phyloP scores from a whole-genome alignment of 2,113 vertebrate species.

The Typhlomys cinereus region DNA sequence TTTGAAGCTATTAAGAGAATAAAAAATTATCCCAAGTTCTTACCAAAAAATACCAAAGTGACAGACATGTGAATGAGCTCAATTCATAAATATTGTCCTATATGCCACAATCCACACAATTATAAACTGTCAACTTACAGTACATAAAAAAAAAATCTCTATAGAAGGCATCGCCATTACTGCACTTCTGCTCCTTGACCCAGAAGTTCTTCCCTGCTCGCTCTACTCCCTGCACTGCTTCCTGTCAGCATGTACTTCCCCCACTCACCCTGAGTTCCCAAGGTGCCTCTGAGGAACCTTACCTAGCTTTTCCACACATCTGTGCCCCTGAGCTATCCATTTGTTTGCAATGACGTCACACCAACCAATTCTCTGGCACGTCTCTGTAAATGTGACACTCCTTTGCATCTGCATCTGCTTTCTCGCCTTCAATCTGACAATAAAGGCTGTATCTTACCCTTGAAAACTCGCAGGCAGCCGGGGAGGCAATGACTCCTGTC shows the following conservation, averaged over 20 bases:
- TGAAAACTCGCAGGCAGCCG: neutral
- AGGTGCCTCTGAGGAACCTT: too few species aligned
- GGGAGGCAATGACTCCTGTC: neutral
- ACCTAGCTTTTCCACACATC: too few species aligned
- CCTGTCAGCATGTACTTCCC: neutral
- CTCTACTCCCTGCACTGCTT: too few species aligned
- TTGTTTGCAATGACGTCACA: neutral
- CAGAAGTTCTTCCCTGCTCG: too few species aligned
- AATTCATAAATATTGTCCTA: neutral
- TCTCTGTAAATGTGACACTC: neutral
- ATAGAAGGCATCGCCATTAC: too few species aligned
- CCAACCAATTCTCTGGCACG: neutral
- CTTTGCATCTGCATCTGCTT: neutral
- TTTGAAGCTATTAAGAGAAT: neutral
- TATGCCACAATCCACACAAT: neutral
- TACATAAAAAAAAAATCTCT: too few species aligned
- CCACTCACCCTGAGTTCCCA: neutral
- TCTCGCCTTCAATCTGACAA: neutral
- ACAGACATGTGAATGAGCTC: neutral
- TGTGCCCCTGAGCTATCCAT: neutral
- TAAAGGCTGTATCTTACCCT: neutral
- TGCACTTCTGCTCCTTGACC: too few species aligned
- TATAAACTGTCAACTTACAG: neutral
- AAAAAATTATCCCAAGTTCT: neutral
- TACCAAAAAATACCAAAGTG: neutral